Evolutionary conservation across 2,888 invertebrate species (phyloP).

Genomic region (Epistrophe eligans): DNA sequence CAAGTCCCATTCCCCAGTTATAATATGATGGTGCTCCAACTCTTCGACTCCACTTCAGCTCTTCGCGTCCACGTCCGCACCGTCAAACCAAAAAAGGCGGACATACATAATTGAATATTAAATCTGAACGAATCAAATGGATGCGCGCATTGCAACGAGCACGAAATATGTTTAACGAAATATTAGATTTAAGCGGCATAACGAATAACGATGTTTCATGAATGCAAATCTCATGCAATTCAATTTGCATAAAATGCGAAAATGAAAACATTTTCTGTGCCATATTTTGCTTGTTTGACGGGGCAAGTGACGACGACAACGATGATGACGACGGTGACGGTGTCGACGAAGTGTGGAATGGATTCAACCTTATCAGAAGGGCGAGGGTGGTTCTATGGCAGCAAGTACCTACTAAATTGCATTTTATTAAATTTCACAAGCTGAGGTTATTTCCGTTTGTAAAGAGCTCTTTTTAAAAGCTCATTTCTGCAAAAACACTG

Average conservation of each 20-base stretch:
- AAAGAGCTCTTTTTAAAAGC: conserved; percentile 49
- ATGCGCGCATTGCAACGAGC: conserved; percentile 74
- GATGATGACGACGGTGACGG: background rate
- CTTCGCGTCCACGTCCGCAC: background rate
- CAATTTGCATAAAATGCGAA: conserved; percentile 75
- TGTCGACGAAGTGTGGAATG: background rate
- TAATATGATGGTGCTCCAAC: conserved; percentile 8
- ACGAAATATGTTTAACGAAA: conserved; percentile 75
- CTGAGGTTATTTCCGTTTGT: conserved; percentile 73
- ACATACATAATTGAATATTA: conserved; percentile 74
- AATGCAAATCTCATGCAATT: conserved; percentile 75
- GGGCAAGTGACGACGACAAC: conserved; percentile 6
- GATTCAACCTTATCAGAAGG: background rate
- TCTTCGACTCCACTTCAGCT: background rate
- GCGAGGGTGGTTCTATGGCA: conserved; percentile 11
- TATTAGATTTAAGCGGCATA: conserved; percentile 75
- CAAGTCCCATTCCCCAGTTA: background rate
- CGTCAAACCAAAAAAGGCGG: conserved; percentile 47
- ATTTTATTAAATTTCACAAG: conserved; percentile 73
- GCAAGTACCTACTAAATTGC: conserved; percentile 63
- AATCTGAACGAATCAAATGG: conserved; percentile 74
- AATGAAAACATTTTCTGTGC: conserved; percentile 63
- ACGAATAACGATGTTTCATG: conserved; percentile 73
- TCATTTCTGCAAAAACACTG: conserved; percentile 21
- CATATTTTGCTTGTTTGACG: conserved; percentile 38